phyloP scores from a whole-genome alignment of 37 sponge, comb jelly and placozoan species.

The Aphrocallistes beatrix region DNA sequence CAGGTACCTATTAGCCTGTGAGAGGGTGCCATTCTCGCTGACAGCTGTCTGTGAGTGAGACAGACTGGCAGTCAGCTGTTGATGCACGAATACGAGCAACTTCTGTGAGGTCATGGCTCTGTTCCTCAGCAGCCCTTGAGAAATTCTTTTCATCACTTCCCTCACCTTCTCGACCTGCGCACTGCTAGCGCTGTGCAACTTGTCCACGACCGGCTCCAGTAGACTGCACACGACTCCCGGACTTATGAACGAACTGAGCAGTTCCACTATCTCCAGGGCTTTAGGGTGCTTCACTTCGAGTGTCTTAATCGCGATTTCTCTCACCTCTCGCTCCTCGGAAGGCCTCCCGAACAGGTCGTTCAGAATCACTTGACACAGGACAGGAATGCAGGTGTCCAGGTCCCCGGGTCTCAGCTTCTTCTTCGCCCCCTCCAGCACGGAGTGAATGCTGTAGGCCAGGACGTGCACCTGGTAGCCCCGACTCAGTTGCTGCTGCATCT shows the following conservation, averaged over 20 bases:
- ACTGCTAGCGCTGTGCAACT: background rate
- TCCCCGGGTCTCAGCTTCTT: slow-evolving; percentile 44
- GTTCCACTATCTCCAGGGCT: slow-evolving; percentile 39
- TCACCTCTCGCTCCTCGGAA: slow-evolving; percentile 69
- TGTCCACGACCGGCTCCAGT: background rate
- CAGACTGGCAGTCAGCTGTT: background rate
- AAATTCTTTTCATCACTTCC: background rate
- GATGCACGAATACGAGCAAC: background rate
- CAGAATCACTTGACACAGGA: slow-evolving; percentile 23
- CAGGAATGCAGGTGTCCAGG: slow-evolving; percentile 49
- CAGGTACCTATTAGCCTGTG: background rate
- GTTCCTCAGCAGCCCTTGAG: background rate
- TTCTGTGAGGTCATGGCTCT: slow-evolving; percentile 13
- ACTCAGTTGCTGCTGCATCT: slow-evolving; percentile 61
- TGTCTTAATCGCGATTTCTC: slow-evolving; percentile 43
- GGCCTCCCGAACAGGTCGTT: slow-evolving; percentile 70
- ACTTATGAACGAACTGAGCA: slow-evolving; percentile 40
- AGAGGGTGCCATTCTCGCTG: background rate
- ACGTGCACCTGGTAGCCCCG: slow-evolving; percentile 87
- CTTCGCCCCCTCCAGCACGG: slow-evolving; percentile 44
- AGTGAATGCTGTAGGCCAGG: slow-evolving; percentile 55
- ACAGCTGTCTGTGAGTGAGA: background rate
- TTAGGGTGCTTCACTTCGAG: slow-evolving; percentile 62
- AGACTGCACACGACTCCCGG: background rate
- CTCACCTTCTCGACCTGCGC: background rate